Percentiles rank a stretch among this genome's conserved stretches.
These are phyloP conservation scores for Eupelmus urozonus DNA, from an alignment of 2,888 invertebrate species.

Conservation along the genomic window DNA sequence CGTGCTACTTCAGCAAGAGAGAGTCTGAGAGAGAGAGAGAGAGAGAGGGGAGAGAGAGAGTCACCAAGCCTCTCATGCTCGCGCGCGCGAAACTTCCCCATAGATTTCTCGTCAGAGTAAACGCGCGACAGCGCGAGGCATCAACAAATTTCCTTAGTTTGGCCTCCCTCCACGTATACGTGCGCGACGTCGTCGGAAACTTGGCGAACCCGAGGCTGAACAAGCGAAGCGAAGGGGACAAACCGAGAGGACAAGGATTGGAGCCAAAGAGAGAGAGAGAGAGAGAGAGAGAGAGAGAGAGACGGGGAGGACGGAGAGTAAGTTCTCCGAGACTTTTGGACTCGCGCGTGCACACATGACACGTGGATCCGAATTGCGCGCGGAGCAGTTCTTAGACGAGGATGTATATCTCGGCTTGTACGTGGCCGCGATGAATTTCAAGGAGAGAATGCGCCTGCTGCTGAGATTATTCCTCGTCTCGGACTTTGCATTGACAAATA, in stretches of 20 bases:
- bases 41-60: background rate
- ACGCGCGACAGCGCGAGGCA: slow-evolving; percentile 17
- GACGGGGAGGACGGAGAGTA: background rate
- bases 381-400: background rate
- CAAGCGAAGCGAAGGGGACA: slow-evolving; percentile 13
- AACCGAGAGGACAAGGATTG: background rate
- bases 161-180: background rate
- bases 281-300: slow-evolving; percentile 1
- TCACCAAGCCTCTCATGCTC: background rate
- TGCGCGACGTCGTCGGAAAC: slow-evolving; percentile 16
- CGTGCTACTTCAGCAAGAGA: no score
- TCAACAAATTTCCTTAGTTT: slow-evolving; percentile 55
- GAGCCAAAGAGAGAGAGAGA: background rate
- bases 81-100: slow-evolving; percentile 1
- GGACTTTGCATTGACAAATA: no score
- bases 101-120: slow-evolving; percentile 38
- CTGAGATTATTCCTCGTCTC: no score
- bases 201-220: slow-evolving; percentile 5
- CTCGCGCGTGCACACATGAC: background rate
- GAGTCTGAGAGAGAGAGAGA: no score
- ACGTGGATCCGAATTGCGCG: slow-evolving; percentile 8
- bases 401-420: background rate
- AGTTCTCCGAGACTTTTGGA: slow-evolving; percentile 23
- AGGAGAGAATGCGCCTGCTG: no score
- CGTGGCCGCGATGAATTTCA: slow-evolving; percentile 6